phyloP scores from a whole-genome alignment of 2,888 invertebrate genomes.

The Drosophila picticornis region DNA sequence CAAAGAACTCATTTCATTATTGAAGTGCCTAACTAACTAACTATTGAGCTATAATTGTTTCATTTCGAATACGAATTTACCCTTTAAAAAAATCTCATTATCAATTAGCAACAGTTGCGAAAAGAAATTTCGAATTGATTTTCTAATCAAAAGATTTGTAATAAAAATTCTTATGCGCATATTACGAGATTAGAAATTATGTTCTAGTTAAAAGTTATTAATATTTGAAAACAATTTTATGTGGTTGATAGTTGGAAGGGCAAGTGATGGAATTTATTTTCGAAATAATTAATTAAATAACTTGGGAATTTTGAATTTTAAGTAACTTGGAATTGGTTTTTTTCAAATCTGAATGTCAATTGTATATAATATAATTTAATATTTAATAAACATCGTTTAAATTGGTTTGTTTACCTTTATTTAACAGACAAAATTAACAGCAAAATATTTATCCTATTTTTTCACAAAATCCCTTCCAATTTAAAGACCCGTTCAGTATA shows the following conservation, averaged over 20 bases:
- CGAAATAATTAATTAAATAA: too few species aligned
- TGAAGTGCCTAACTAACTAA: slow-evolving; percentile 55
- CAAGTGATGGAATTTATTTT: neutral
- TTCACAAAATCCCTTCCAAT: slow-evolving; percentile 20
- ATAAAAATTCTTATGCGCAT: slow-evolving; percentile 9
- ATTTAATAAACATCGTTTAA: neutral
- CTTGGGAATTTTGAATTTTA: neutral
- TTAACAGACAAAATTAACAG: neutral
- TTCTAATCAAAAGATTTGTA: slow-evolving; percentile 10
- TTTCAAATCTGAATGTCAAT: neutral
- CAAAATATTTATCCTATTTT: neutral
- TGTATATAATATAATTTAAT: neutral
- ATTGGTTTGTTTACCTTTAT: neutral
- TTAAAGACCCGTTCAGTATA: slow-evolving; percentile 3
- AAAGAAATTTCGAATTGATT: slow-evolving; percentile 10
- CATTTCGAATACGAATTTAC: slow-evolving; percentile 54
- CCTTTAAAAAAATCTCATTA: slow-evolving; percentile 15
- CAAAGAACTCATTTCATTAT: slow-evolving; percentile 38
- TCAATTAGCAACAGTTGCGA: slow-evolving; percentile 32
- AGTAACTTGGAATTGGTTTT: neutral
- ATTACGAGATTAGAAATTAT: slow-evolving; percentile 7
- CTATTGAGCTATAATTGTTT: slow-evolving; percentile 51
- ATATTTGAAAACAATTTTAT: slow-evolving; percentile 21
- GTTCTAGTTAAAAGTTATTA: slow-evolving; percentile 16
- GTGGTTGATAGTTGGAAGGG: slow-evolving; percentile 26